A percentile compares a stretch with the other conserved stretches of the same genome.
These are phyloP conservation scores for Notothenia coriiceps DNA, from an alignment of 2,113 vertebrate species.

Conservation along the genomic window DNA sequence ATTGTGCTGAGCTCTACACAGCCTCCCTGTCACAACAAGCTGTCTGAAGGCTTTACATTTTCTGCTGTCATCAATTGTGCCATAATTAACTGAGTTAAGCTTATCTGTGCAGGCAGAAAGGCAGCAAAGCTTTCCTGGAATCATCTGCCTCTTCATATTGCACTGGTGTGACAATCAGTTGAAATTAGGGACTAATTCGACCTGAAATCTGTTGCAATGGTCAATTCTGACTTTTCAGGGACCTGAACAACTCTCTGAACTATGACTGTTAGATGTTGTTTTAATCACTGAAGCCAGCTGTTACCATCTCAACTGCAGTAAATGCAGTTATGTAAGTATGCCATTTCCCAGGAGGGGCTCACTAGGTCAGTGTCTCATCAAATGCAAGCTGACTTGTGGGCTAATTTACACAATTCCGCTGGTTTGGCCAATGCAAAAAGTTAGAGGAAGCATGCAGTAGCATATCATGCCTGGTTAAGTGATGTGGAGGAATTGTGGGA, in stretches of 20 bases:
- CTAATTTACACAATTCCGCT: not conserved
- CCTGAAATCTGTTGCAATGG: not conserved
- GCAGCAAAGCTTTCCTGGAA: slow-evolving; percentile 10
- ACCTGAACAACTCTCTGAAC: not conserved
- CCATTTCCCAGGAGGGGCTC: slow-evolving; percentile 2
- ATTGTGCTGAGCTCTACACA: slow-evolving; percentile 8
- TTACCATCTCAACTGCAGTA: not conserved
- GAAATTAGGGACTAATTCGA: not conserved
- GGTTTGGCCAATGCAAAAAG: slow-evolving; percentile 18
- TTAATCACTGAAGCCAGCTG: not conserved
- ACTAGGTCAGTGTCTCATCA: not conserved
- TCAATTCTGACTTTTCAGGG: not conserved
- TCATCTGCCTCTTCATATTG: not conserved
- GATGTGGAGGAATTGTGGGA: not conserved
- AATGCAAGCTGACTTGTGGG: not conserved
- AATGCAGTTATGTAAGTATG: slow-evolving; percentile 10
- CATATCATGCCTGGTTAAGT: not conserved
- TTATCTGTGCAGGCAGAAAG: not conserved
- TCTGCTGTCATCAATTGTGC: slow-evolving; percentile 37
- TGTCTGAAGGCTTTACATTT: slow-evolving; percentile 30
- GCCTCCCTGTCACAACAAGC: slow-evolving; percentile 22
- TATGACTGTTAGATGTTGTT: not conserved
- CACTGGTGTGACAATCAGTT: not conserved
- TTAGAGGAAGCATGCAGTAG: slow-evolving; percentile 5
- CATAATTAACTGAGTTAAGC: slow-evolving; percentile 13